Percentiles rank a stretch among this genome's conserved stretches.
Evolutionary conservation across 2,888 invertebrate genomes (phyloP).

Genomic region (Linnaemya vulpina): DNA sequence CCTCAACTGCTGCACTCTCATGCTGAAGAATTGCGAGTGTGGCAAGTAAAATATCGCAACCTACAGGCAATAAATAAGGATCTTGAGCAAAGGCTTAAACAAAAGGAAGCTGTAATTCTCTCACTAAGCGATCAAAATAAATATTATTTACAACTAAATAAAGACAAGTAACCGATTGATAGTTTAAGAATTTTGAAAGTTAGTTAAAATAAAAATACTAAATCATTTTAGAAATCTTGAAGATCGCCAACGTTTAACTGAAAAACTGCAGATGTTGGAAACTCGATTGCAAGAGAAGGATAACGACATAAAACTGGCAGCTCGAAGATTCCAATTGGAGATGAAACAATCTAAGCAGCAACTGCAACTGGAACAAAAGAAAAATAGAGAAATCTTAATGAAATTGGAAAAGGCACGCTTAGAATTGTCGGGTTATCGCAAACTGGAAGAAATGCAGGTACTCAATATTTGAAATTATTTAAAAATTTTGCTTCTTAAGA

Average conservation of each 20-base stretch:
- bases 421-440: slow-evolving; percentile 80
- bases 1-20: slow-evolving; percentile 89
- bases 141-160: slow-evolving; percentile 88
- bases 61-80: slow-evolving; percentile 87
- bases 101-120: slow-evolving; percentile 87
- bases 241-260: slow-evolving; percentile 89
- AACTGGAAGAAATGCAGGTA: slow-evolving; percentile 80
- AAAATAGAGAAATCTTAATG: slow-evolving; percentile 88
- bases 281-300: slow-evolving; percentile 85
- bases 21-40: slow-evolving; percentile 89
- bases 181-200: not conserved
- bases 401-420: slow-evolving; percentile 84
- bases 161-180: slow-evolving; percentile 85
- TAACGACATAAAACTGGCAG: slow-evolving; percentile 86
- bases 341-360: slow-evolving; percentile 89
- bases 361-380: slow-evolving; percentile 87
- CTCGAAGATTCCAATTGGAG: slow-evolving; percentile 88
- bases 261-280: slow-evolving; percentile 85
- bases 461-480: not conserved
- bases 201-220: not conserved
- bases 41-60: slow-evolving; percentile 88
- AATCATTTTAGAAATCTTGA: slow-evolving; percentile 85
- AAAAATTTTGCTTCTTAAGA: not conserved
- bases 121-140: slow-evolving; percentile 88
- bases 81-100: slow-evolving; percentile 86